phyloP scores from a whole-genome alignment of 2,888 invertebrate species.

The Taphrorychus bicolor region DNA sequence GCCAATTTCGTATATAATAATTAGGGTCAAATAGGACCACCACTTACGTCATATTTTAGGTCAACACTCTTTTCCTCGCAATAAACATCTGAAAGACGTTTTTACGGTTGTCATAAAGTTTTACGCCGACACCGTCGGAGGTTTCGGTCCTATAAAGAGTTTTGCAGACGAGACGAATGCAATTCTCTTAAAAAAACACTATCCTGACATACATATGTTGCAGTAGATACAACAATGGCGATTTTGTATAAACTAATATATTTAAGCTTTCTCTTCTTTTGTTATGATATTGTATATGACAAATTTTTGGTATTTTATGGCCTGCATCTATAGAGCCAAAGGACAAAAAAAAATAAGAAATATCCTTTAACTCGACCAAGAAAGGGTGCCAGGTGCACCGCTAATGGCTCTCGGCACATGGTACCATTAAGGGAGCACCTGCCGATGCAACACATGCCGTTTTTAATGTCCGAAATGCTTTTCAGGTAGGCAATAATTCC shows the following conservation, averaged over 20 bases:
- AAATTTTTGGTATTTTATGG: no score
- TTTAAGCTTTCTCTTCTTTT: no score
- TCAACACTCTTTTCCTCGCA: not conserved
- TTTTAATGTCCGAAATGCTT: constrained; percentile 7
- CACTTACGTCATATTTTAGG: constrained; percentile 3
- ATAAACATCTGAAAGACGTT: not conserved
- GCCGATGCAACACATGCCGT: constrained; percentile 25
- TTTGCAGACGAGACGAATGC: constrained; percentile 3
- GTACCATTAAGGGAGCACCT: constrained; percentile 16
- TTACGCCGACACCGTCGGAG: not conserved
- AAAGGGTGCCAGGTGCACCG: constrained; percentile 15
- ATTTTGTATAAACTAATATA: no score
- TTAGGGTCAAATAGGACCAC: not conserved
- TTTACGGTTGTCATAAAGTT: constrained; percentile 3
- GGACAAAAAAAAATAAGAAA: not conserved
- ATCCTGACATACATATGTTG: not conserved
- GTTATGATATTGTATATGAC: no score
- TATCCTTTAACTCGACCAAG: not conserved
- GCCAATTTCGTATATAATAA: not conserved
- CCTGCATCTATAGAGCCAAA: not conserved
- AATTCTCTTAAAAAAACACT: not conserved
- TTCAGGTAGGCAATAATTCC: not conserved
- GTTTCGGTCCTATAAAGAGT: not conserved
- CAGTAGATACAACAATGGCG: no score
- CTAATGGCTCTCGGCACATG: constrained; percentile 14